Base-by-base conservation (phyloP, 2,797 vertebrate genomes). In the Neomorphus geoffroyi region DNA sequence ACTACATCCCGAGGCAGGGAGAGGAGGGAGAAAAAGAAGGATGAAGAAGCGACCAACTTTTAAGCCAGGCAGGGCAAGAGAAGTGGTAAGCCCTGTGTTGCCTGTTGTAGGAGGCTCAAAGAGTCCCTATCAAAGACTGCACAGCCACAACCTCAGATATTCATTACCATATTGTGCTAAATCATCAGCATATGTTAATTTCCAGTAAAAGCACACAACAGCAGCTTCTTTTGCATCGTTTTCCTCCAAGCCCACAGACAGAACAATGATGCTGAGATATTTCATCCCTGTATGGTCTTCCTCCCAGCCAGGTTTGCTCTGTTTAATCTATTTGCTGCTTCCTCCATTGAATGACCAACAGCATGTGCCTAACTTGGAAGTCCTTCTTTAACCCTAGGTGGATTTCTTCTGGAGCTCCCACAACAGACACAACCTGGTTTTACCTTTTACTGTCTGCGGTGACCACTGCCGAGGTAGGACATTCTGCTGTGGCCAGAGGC, bases 1-100 rank as follows among this genome's bases (percentile, higher is more conserved):
- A 41, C n/a, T 30, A 18, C 41, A 13, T 37, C 66, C 39, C 3
- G 0, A 71, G 50, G 41, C 30, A 12, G 0, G 0, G 22, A 18
- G 23, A 39, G 2, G 14, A 39, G 30, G 10, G 33, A 61, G 9
- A 16, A 11, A 64, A 1, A 2, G 46, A 45, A 27, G 17, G 12
- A 27, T 18, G 17, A 27, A 27, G 24, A 16, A 19, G 17, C 5
- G 2, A 6, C 4, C 1, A 9, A 32, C 39, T 45, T 53, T 27
- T 46, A 28, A 43, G 8, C 4, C 56, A 39, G 43, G 51, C 28
- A 39, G 33, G 30, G 37, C 6, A 9, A 37, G 19, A 57, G 45
- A 33, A 62, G 43, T 4, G 35, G 46, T 53, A 35, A 71, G 21
- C 3, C 6, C 41, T 11, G n/a, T 7, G 19, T 12, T 37, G 53